Percentiles rank a stretch among this genome's conserved stretches.
These are phyloP conservation scores for Myrmecobius fasciatus DNA, from an alignment of 2,113 vertebrate species.

Conservation along the genomic window DNA sequence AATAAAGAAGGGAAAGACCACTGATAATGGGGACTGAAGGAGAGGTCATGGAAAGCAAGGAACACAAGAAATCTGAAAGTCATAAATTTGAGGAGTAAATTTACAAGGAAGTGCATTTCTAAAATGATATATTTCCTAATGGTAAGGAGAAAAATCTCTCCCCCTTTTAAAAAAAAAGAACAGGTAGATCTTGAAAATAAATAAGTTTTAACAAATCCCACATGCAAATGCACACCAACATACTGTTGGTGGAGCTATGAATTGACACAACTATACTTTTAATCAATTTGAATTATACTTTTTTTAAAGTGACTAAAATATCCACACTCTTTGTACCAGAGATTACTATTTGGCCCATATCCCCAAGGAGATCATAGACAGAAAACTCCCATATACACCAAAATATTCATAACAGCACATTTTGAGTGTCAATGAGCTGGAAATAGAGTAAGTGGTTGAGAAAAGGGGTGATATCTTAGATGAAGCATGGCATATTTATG, in stretches of 20 bases:
- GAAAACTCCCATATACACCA: not conserved
- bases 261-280: not conserved
- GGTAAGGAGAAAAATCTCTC: not conserved
- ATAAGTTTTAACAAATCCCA: not conserved
- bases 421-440: not conserved
- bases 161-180: not conserved
- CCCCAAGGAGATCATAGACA: not conserved
- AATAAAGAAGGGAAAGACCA: not conserved
- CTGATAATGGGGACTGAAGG: not conserved
- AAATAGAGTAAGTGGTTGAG: not conserved
- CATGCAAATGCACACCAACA: not conserved
- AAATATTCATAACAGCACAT: not conserved
- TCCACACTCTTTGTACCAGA: not conserved
- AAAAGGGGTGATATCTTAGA: not conserved
- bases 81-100: not conserved
- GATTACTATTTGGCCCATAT: not conserved
- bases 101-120: not conserved
- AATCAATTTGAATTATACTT: not conserved
- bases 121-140: not conserved
- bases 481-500: not conserved
- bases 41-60: not conserved
- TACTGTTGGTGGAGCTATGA: not conserved
- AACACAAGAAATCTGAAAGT: not conserved
- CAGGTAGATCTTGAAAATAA: slow-evolving; percentile 18
- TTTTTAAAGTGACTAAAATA: not conserved